Conservation (phyloP, 1,140 invertebrate species). For the Trichomalopsis sarcophagae region DNA sequence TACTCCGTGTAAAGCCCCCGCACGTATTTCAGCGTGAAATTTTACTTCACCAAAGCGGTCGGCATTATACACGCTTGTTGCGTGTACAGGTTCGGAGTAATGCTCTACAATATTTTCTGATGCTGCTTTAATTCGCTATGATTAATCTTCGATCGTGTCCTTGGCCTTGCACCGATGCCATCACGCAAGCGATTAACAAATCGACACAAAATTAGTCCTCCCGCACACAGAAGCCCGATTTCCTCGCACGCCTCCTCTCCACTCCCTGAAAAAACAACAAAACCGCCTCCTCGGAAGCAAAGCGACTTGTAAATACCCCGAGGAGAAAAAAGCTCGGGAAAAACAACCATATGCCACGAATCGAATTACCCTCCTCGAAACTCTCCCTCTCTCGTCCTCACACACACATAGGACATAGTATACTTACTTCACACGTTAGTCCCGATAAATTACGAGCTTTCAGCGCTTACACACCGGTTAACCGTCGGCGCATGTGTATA, state of each 20-base stretch:
- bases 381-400: not conserved
- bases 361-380: conserved; percentile 37
- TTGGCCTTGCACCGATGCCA: too few species aligned
- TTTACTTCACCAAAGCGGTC: not conserved
- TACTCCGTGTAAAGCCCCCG: too few species aligned
- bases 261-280: conserved; percentile 5
- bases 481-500: not conserved
- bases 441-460: conserved; percentile 34
- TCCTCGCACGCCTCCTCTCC: not conserved
- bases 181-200: not conserved
- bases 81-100: not conserved
- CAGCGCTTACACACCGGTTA: conserved; percentile 8
- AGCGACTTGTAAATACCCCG: too few species aligned
- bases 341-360: conserved; percentile 35
- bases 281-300: not conserved
- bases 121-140: not conserved
- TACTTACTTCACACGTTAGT: not conserved
- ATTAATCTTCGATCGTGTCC: not conserved
- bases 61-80: not conserved
- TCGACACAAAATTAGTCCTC: not conserved
- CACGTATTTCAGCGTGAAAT: not conserved
- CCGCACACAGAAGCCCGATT: not conserved
- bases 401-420: not conserved
- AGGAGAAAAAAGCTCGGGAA: conserved; percentile 15
- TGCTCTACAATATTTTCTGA: not conserved